Conservation (phyloP, 30 jellyfish, hydroid and myxozoan species). For the Catostylus mosaicus region DNA sequence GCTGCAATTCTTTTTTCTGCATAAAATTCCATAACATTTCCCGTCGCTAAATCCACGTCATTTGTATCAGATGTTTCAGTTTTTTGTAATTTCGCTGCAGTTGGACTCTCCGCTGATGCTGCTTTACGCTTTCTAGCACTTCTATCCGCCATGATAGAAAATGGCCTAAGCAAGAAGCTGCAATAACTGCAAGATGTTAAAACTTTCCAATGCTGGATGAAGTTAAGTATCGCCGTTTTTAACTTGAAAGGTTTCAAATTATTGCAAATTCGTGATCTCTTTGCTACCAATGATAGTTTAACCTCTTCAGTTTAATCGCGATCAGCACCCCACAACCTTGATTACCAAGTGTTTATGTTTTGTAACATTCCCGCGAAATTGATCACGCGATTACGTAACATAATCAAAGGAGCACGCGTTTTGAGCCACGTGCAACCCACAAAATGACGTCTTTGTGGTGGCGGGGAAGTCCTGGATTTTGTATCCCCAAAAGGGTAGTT, state of each 20-base stretch:
- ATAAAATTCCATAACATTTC: constrained; percentile 8
- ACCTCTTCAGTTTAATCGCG: not conserved
- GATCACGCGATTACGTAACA: not conserved
- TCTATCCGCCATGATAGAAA: constrained; percentile 37
- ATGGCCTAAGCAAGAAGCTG: constrained; percentile 17
- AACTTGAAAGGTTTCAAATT: too few species aligned
- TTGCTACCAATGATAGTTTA: not conserved
- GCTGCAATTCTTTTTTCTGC: constrained; percentile 36
- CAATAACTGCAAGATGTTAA: not conserved
- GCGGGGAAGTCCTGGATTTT: too few species aligned
- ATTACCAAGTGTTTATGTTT: not conserved
- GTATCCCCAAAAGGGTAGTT: too few species aligned
- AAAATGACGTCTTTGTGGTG: constrained; percentile 1
- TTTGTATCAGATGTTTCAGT: not conserved
- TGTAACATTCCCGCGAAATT: not conserved
- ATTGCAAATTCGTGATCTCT: not conserved
- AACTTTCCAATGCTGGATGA: not conserved
- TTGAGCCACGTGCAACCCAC: not conserved
- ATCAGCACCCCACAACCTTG: not conserved
- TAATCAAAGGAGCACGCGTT: not conserved
- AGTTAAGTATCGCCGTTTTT: not conserved
- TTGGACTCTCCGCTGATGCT: not conserved
- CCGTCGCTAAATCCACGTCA: not conserved
- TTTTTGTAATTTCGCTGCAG: constrained; percentile 1
- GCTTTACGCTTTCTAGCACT: constrained; percentile 17